A percentile compares a stretch with the other conserved stretches of the same genome.
phyloP scores from a whole-genome alignment of 2,113 vertebrate genomes.

The Sorex fumeus region DNA sequence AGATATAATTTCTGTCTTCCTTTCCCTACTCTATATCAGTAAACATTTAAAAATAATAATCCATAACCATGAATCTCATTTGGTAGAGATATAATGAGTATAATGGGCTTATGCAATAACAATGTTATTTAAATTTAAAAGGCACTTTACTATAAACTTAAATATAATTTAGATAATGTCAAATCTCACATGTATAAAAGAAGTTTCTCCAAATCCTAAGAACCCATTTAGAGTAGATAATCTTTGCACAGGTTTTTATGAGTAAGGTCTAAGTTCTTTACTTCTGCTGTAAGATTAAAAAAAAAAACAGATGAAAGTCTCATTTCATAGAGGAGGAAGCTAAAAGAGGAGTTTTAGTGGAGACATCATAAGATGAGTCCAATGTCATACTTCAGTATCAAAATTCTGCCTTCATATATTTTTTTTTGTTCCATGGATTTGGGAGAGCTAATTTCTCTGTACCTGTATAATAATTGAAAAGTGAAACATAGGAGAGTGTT shows the following conservation, averaged over 20 bases:
- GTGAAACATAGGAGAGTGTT: background rate
- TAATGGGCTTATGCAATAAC: background rate
- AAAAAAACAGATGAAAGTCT: background rate
- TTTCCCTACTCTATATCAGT: background rate
- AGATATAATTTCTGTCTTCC: background rate
- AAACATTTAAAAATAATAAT: background rate
- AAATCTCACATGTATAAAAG: background rate
- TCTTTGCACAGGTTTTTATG: background rate
- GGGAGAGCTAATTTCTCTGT: background rate
- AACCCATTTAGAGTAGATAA: background rate
- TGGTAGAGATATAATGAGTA: background rate
- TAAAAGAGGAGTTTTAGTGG: background rate
- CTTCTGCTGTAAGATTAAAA: background rate
- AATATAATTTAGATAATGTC: background rate
- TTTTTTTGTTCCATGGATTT: background rate
- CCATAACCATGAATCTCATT: background rate
- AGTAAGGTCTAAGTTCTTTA: background rate
- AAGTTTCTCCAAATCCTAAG: background rate
- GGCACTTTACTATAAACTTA: conserved; percentile 20
- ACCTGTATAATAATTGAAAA: background rate
- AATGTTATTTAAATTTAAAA: conserved; percentile 35
- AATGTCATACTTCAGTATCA: background rate
- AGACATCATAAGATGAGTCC: background rate
- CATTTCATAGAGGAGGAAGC: background rate
- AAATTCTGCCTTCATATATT: background rate